Evolutionary conservation across 2,888 invertebrate species (phyloP).

Genomic region (Ischnus inquisitorius): DNA sequence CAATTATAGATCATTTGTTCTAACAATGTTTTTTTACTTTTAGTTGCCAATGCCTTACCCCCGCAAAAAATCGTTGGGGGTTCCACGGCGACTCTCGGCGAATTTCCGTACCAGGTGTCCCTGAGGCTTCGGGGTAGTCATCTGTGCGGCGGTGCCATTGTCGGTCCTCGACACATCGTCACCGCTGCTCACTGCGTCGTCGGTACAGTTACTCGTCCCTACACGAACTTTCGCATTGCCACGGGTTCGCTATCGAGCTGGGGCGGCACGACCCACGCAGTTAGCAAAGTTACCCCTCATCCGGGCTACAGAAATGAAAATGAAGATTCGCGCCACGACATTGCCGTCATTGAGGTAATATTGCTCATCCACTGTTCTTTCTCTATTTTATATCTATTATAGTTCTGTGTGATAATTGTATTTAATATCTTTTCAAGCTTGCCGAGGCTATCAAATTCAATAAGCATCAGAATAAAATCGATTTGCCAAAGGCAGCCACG

Average conservation of each 20-base stretch:
- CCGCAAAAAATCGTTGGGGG: conserved; percentile 40
- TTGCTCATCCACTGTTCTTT: neutral
- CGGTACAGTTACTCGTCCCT: neutral
- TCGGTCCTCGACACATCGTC: conserved; percentile 21
- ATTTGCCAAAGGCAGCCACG: conserved; percentile 27
- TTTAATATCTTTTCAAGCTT: conserved; percentile 40
- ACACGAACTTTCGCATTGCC: conserved; percentile 1
- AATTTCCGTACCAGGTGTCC: conserved; percentile 45
- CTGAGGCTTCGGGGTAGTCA: neutral
- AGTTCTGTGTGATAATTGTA: neutral
- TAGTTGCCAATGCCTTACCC: conserved; percentile 1
- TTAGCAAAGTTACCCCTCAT: conserved; percentile 13
- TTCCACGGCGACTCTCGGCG: neutral
- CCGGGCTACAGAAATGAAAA: neutral
- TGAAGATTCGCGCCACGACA: conserved; percentile 36
- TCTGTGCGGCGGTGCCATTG: conserved; percentile 38
- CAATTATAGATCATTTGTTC: too few relatives aligned
- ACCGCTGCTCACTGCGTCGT: conserved; percentile 50
- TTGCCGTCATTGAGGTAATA: conserved; percentile 63
- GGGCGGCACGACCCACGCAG: conserved; percentile 35
- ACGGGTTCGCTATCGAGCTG: conserved; percentile 40
- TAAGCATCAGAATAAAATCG: conserved; percentile 33
- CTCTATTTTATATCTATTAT: neutral
- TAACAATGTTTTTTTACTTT: neutral
- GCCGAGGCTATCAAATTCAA: conserved; percentile 14